Evolutionary conservation across 2,888 invertebrate species (phyloP).

Genomic region (Agrochola circellaris): DNA sequence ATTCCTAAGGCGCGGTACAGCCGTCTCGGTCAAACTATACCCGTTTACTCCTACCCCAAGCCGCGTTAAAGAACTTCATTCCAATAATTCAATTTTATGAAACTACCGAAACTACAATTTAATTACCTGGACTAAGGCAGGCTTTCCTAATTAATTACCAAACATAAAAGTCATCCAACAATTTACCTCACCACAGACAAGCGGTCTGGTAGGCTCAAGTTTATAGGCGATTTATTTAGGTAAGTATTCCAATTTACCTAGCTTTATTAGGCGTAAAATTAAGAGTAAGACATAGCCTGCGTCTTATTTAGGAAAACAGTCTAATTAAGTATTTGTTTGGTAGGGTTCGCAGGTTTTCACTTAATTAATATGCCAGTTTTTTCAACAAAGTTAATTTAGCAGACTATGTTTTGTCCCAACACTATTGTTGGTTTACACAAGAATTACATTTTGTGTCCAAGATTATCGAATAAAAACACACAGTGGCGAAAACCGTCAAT

Average conservation of each 20-base stretch:
- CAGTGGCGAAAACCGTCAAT: neutral
- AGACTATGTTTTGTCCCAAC: neutral
- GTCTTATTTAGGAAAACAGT: conserved; percentile 10
- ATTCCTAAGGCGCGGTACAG: too few species aligned
- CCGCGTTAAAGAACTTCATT: neutral
- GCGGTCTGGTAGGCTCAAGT: conserved; percentile 15
- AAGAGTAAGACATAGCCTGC: conserved; percentile 3
- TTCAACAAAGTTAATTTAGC: neutral
- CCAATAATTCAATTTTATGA: neutral
- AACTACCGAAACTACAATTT: neutral
- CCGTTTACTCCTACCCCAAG: too few species aligned
- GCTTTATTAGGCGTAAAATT: conserved; percentile 41
- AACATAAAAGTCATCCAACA: conserved; percentile 34
- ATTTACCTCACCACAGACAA: conserved; percentile 13
- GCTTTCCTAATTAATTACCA: conserved; percentile 21
- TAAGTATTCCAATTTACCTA: conserved; percentile 8
- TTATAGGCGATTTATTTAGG: conserved; percentile 28
- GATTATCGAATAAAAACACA: neutral
- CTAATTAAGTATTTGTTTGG: neutral
- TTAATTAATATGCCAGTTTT: neutral
- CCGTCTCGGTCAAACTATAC: too few species aligned
- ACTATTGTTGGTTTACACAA: neutral
- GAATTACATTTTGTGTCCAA: neutral
- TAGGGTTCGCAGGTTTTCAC: neutral
- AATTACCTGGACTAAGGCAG: neutral